Percentiles rank a stretch among this genome's conserved stretches.
Evolutionary conservation across 2,797 vertebrate species (phyloP).

Genomic region (Heliangelus exortis): DNA sequence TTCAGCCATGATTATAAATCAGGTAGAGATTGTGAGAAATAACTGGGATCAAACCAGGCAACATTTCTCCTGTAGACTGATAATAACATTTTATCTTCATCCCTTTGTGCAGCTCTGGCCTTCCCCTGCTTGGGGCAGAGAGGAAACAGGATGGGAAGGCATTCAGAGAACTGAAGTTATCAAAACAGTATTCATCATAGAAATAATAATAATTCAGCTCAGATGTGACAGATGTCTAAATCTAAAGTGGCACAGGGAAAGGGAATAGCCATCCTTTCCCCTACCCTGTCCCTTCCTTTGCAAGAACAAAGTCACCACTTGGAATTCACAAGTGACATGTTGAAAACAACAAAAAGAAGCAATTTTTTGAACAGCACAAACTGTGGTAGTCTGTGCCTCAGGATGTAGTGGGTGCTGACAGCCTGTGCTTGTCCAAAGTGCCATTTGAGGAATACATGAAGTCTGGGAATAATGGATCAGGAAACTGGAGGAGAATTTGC

Average conservation of each 20-base stretch:
- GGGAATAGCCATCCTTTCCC: neutral
- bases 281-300: neutral
- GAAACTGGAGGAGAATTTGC: neutral
- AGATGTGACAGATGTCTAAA: neutral
- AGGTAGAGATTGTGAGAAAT: neutral
- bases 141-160: neutral
- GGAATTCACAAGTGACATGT: neutral
- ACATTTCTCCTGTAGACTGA: neutral
- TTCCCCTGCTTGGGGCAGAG: neutral
- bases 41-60: neutral
- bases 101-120: neutral
- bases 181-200: neutral
- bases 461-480: neutral
- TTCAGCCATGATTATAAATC: neutral
- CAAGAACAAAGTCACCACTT: neutral
- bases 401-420: neutral
- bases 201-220: neutral
- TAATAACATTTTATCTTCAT: neutral
- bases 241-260: neutral
- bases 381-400: neutral
- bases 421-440: neutral
- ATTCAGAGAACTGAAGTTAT: neutral
- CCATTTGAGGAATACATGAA: neutral
- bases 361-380: neutral
- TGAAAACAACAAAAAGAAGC: neutral